Base-by-base conservation (phyloP, 2,888 invertebrate genomes). In the Diaprepes abbreviatus region DNA sequence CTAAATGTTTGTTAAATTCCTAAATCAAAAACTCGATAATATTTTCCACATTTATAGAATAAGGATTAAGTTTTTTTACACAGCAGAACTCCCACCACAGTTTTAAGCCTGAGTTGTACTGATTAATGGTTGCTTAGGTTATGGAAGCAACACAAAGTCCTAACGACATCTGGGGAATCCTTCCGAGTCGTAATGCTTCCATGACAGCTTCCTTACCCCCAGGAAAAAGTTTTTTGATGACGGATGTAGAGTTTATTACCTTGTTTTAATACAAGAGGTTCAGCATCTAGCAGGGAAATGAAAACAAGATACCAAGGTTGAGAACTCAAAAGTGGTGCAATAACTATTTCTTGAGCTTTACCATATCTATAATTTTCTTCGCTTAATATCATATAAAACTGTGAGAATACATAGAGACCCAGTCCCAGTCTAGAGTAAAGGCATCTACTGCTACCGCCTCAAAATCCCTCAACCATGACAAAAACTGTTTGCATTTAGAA, bases 1-100 rank as follows among this genome's bases (percentile, higher is more conserved):
- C 62, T 38, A 52, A 17, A 66, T 0, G 66, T 38, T 59, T 12
- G 1, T 60, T 28, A 35, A 33, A 70, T 2, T 52, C n/a, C 3
- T 16, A 1, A 9, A 66, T 66, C 10, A 70, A 24, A 54, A 70
- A 70, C 14, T 48, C 24, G 14, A 70, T 28, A 24, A 70, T 12
- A 0, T 17, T 2, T 40, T 43, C 10, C 10, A 59, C 31, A n/a
- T 59, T 40, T 1, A 59, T 2, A 9, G 59, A 33, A 38, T 52
- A 70, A 38, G 17, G 10, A n/a, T 38, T 7, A 7, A 43, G 5
- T 19, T 28, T 16, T 10, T 19, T 14, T 45, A 17, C 19, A n/a
- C 17, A 16, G 43, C 59, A 59, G 21, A 54, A 62, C 28, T 31
- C 48, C 50, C 62, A 62, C 62, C 62, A 62, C 14, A 48, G 62